Base-by-base conservation (phyloP, 2,113 vertebrate species). In the Neolamprologus toae region DNA sequence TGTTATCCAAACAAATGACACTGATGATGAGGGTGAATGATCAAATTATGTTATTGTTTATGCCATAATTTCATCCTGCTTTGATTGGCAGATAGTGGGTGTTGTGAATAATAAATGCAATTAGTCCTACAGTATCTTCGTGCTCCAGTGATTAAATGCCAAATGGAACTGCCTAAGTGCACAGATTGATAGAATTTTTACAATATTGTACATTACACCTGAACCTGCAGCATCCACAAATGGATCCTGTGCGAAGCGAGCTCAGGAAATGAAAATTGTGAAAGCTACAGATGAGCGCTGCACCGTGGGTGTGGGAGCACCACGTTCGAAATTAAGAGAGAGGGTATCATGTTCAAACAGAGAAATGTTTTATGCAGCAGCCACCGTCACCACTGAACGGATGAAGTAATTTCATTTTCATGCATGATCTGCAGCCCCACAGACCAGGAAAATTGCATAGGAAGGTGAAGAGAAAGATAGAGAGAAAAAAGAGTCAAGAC, bases 361-460 rank as follows among this genome's bases (percentile, higher is more conserved):
- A 90, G 88, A 94, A 93, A 96, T 96, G 95, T 93, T 95, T 95
- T 95, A 96, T 96, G 95, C 96, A 97, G 96, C 95, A 95, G 93
- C 89, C 33, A 42, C 93, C 82, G 89, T 94, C 94, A 93, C 92
- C 8, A 86, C 92, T 92, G 90, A 93, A 92, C 92, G 94, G 93
- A 95, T 95, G 92, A 95, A 96, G 93, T 96, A 87, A 93, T 96
- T 96, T 95, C 93, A 96, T 96, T 97, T 96, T 95, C 94, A 96
- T 95, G 96, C 95, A 95, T 96, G 95, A 94, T 95, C 90, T 95
- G 94, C 92, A 93, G 91, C 89, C 86, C 89, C 92, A 86, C 91
- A 94, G 91, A 94, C 90, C 93, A 91, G 86, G 88, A 85, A 95
- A 96, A 96, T 94, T 94, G 90, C 89, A 94, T 84, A 90, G 87